Percentiles rank a stretch among this genome's conserved stretches.
phyloP scores from a whole-genome alignment of 2,797 vertebrate genomes.

The Falco novaeseelandiae region DNA sequence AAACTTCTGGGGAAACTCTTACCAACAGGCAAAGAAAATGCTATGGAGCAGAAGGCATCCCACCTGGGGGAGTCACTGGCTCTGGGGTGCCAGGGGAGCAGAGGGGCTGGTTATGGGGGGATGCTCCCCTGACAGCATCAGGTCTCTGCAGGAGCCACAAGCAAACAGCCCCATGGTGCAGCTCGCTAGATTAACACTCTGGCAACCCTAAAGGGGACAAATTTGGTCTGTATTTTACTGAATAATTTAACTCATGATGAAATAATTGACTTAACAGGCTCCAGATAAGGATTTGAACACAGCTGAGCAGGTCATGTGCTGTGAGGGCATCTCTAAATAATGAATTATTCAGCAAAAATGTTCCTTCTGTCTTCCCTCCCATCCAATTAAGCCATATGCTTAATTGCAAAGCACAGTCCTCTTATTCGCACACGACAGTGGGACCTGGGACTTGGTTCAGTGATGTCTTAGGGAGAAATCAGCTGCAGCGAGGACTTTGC shows the following conservation, averaged over 20 bases:
- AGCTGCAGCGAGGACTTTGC: neutral
- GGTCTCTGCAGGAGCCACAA: neutral
- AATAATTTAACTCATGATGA: neutral
- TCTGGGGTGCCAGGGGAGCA: neutral
- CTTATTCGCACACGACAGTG: fast-evolving
- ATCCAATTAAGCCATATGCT: neutral
- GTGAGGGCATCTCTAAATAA: neutral
- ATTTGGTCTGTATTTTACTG: neutral
- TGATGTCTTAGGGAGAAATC: neutral
- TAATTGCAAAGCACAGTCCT: neutral
- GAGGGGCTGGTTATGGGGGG: neutral
- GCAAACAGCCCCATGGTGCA: neutral
- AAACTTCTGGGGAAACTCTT: neutral
- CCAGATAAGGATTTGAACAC: neutral
- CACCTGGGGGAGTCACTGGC: neutral
- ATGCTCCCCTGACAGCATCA: neutral
- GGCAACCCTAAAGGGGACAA: neutral
- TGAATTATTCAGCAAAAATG: neutral
- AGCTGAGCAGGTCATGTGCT: neutral
- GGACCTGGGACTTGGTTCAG: neutral
- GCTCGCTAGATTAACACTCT: neutral
- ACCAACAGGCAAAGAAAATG: neutral
- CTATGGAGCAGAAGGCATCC: fast-evolving
- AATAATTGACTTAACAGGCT: neutral
- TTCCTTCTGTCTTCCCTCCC: neutral